Base-by-base conservation (phyloP, 2,113 vertebrate genomes). In the Hiodon tergisus region DNA sequence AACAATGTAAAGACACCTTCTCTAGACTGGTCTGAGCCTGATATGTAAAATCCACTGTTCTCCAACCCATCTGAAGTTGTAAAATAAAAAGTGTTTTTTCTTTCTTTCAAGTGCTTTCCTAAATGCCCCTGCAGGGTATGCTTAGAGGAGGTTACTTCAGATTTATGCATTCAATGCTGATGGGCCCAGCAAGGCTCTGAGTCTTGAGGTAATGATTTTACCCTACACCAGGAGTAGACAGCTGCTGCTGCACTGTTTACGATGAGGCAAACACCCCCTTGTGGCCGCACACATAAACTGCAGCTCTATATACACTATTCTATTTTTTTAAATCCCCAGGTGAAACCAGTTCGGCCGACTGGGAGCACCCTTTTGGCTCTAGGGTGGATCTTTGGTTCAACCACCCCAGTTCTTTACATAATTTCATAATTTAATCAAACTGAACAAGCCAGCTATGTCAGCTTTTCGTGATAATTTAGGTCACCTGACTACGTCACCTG, bases 61-160 rank as follows among this genome's bases (percentile, higher is more conserved):
- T n/a, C 57, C 57, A 63, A 14, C 6, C 6, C 3, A 63, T 63
- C 61, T 6, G 13, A 63, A 3, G 69, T 47, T 9, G 11, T 5
- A 71, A 71, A 59, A n/a, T 71, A 71, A 17, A 71, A 70, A 71
- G 17, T 6, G 70, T 71, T 31, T 71, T 63, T 69, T 55, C 14
- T 59, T 59, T 50, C 16, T 11, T 68, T 17, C 70, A 59, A 71
- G 70, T 71, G 70, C 70, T 71, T 71, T 48, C 70, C 47, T 50
- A 60, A 59, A n/a, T 46, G 53, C 47, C 55, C 14, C 54, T 59
- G 46, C 46, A 71, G 70, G 70, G 70, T 48, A 59, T 57, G 47
- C 57, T 31, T 59, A 59, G 8, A 47, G 57, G 48, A 48, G 55
- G 5, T 16, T 58, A 71, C 69, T 71, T 16, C 69, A 58, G 53